Evolutionary conservation across 2,113 vertebrate species (phyloP).

Genomic region (Apistogramma diplotaenia): DNA sequence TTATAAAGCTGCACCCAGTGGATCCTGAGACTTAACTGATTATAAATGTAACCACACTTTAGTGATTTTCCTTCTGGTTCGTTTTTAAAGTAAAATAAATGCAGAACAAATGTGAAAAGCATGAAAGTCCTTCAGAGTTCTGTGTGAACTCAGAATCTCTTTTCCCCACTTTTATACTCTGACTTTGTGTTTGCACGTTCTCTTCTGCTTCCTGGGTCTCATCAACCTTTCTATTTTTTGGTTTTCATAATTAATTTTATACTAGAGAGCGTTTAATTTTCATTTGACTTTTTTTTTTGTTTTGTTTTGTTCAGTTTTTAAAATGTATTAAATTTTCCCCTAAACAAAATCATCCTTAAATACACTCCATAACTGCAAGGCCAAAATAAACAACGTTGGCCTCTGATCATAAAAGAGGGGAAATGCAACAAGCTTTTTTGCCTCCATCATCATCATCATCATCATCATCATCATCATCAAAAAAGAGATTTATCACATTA

Average conservation of each 20-base stretch:
- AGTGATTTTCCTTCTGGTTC: not conserved
- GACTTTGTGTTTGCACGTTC: constrained; percentile 54
- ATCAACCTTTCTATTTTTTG: constrained; percentile 28
- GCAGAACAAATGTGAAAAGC: constrained; percentile 97
- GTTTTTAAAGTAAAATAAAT: constrained; percentile 76
- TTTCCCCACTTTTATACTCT: constrained; percentile 62
- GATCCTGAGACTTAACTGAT: not conserved
- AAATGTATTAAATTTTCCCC: not conserved
- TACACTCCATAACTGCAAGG: not conserved
- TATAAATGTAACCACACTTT: not conserved
- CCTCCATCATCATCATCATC: no score
- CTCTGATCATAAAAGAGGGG: not conserved
- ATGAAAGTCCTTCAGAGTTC: constrained; percentile 93
- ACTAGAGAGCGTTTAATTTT: not conserved
- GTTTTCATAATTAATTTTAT: no score
- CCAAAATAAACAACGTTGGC: not conserved
- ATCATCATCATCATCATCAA: no score
- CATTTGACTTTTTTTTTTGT: not conserved
- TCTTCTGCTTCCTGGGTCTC: constrained; percentile 15
- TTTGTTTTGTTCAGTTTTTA: not conserved
- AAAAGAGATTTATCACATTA: not conserved
- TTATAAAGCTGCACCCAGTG: not conserved
- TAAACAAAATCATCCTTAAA: not conserved
- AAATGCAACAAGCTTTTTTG: not conserved
- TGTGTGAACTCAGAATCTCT: constrained; percentile 87